These are phyloP conservation scores for Halictus ligatus DNA, from an alignment of 2,888 invertebrate genomes.

Conservation along the genomic window DNA sequence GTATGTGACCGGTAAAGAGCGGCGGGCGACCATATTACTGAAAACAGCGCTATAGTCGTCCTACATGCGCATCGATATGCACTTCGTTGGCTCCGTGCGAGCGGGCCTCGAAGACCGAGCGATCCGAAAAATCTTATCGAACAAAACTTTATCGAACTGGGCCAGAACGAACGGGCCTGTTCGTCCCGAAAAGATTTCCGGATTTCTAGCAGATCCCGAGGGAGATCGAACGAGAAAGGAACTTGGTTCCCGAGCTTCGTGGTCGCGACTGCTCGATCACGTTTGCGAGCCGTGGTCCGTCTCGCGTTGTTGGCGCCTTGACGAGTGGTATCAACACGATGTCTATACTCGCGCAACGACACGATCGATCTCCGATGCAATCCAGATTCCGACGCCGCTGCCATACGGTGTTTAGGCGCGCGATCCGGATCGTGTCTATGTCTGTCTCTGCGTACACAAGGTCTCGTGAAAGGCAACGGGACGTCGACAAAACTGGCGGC, in stretches of 20 bases:
- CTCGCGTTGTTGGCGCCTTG: conserved; percentile 15
- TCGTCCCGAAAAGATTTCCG: neutral
- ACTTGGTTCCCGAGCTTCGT: neutral
- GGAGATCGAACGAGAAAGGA: neutral
- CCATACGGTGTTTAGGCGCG: neutral
- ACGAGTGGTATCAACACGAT: conserved; percentile 14
- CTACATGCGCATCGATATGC: neutral
- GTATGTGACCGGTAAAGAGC: conserved; percentile 26
- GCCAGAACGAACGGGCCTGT: neutral
- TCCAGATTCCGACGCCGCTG: neutral
- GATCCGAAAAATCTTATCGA: neutral
- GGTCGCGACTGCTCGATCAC: neutral
- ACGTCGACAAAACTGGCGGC: conserved; percentile 36
- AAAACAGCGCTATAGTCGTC: conserved; percentile 18
- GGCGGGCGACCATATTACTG: conserved; percentile 19
- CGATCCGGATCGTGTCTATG: neutral
- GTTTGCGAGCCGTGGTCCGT: neutral
- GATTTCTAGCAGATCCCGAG: neutral
- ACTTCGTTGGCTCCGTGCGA: neutral
- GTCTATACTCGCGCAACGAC: conserved; percentile 21
- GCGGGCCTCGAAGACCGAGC: neutral
- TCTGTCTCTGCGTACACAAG: neutral
- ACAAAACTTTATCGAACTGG: neutral
- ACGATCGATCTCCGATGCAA: neutral
- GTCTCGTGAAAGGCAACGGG: conserved; percentile 41